These are phyloP conservation scores for Rhamnusium bicolor DNA, from an alignment of 2,888 invertebrate genomes.

Conservation along the genomic window DNA sequence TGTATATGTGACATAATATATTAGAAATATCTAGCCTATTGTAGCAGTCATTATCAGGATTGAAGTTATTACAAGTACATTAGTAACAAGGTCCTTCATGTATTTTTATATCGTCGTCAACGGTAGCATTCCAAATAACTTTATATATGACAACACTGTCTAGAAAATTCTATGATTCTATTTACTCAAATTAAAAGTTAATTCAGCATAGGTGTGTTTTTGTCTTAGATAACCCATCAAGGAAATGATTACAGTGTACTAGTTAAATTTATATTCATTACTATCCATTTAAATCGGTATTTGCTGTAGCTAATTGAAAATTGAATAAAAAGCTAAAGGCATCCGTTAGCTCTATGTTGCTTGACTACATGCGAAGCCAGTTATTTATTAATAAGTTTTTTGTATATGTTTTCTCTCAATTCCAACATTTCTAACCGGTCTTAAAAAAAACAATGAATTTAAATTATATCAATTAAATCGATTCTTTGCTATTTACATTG, in stretches of 20 bases:
- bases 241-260: slow-evolving; percentile 44
- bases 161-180: not conserved
- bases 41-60: not conserved
- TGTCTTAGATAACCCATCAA: slow-evolving; percentile 19
- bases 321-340: slow-evolving; percentile 57
- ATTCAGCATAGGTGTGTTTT: not conserved
- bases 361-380: slow-evolving; percentile 35
- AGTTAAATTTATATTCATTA: slow-evolving; percentile 58
- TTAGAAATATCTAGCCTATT: not conserved
- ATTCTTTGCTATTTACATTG: slow-evolving; percentile 21
- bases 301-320: slow-evolving; percentile 57
- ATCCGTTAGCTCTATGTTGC: slow-evolving; percentile 47
- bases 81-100: not conserved
- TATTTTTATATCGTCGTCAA: not conserved
- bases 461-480: slow-evolving; percentile 43
- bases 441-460: slow-evolving; percentile 46
- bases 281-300: slow-evolving; percentile 55
- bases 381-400: slow-evolving; percentile 54
- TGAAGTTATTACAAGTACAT: not conserved
- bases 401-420: slow-evolving; percentile 48
- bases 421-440: slow-evolving; percentile 52
- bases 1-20: not conserved
- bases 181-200: slow-evolving; percentile 7
- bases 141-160: not conserved
- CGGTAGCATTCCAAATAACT: not conserved